Conservation (phyloP, 1,140 invertebrate genomes). For the Dysdera silvatica region DNA sequence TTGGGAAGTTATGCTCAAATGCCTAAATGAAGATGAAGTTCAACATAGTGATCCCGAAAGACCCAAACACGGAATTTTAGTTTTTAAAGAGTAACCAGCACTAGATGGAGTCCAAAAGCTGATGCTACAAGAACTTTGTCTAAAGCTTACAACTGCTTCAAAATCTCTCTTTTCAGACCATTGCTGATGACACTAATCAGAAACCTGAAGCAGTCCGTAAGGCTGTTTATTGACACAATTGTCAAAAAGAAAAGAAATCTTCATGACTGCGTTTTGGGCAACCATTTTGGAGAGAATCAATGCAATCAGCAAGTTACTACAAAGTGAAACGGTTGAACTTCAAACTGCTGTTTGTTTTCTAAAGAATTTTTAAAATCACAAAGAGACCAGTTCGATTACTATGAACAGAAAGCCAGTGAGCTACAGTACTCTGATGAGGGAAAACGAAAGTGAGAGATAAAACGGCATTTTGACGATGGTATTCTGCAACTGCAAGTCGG, state of each 20-base stretch:
- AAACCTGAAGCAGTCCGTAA: neutral
- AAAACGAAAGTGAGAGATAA: too few relatives aligned
- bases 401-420: too few relatives aligned
- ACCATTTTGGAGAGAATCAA: neutral
- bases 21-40: too few relatives aligned
- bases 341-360: too few relatives aligned
- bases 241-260: neutral
- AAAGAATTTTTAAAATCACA: too few relatives aligned
- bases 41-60: too few relatives aligned
- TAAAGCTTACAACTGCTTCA: neutral
- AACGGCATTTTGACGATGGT: too few relatives aligned
- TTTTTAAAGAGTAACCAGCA: neutral
- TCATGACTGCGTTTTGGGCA: neutral
- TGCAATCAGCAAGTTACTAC: neutral
- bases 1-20: conserved; percentile 1
- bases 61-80: neutral
- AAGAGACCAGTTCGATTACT: too few relatives aligned
- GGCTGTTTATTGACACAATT: neutral
- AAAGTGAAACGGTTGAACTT: too few relatives aligned
- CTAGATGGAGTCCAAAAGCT: conserved; percentile 2
- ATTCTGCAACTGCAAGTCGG: too few relatives aligned
- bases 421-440: too few relatives aligned
- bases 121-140: neutral
- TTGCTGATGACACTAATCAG: neutral
- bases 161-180: neutral